Evolutionary conservation across 2,113 vertebrate species (phyloP).

Genomic region (Numida meleagris): DNA sequence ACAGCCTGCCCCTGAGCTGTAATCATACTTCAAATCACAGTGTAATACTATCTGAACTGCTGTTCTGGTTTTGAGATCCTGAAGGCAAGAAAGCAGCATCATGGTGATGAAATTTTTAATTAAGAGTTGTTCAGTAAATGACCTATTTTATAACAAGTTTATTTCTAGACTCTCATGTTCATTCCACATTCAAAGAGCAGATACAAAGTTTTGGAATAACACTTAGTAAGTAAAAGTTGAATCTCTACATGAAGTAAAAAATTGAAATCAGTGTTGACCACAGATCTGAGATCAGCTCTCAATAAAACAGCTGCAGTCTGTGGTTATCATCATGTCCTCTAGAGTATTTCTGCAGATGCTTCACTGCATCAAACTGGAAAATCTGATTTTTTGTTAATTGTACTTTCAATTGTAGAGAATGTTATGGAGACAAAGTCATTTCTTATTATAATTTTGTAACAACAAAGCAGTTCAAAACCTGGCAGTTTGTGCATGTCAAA

Average conservation of each 20-base stretch:
- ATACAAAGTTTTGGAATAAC: neutral
- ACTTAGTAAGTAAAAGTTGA: neutral
- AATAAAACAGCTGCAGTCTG: conserved; percentile 21
- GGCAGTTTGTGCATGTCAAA: neutral
- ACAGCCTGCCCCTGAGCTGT: neutral
- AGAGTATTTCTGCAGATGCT: conserved; percentile 48
- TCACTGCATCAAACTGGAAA: conserved; percentile 34
- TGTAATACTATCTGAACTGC: neutral
- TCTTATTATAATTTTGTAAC: conserved; percentile 24
- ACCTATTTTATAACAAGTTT: neutral
- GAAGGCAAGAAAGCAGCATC: neutral
- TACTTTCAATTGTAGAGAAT: conserved; percentile 23
- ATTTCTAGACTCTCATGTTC: neutral
- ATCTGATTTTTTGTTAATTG: conserved; percentile 46
- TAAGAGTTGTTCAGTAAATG: neutral
- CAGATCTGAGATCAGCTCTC: conserved; percentile 20
- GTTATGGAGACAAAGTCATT: conserved; percentile 14
- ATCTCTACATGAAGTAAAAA: neutral
- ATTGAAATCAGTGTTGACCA: neutral
- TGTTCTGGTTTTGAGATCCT: neutral
- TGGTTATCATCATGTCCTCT: conserved; percentile 18
- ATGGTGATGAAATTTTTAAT: neutral
- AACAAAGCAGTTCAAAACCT: conserved; percentile 26
- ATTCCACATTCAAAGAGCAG: neutral
- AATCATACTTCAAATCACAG: neutral